Conservation (phyloP, 2,113 vertebrate species). For the Daubentonia madagascariensis region DNA sequence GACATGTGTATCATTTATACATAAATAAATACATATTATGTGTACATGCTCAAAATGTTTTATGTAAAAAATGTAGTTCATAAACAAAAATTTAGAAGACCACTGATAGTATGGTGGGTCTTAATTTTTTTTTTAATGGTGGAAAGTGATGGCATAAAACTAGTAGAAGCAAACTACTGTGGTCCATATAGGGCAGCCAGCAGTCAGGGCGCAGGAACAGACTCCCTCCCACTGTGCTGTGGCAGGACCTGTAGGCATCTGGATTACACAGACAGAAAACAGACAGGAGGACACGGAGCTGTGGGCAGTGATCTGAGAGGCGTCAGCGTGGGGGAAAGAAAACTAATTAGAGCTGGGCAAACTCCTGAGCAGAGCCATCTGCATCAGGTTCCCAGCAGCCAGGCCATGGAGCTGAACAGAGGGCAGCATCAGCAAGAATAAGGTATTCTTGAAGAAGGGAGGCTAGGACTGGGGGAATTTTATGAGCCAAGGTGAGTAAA, state of each 20-base stretch:
- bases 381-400: neutral
- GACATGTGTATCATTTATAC: neutral
- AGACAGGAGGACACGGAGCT: neutral
- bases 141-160: neutral
- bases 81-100: neutral
- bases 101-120: neutral
- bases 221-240: too few relatives aligned
- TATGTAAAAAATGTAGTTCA: neutral
- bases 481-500: neutral
- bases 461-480: neutral
- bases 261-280: neutral
- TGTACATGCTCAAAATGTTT: neutral
- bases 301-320: neutral
- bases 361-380: neutral
- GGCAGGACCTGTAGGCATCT: neutral
- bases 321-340: neutral
- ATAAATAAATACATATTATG: neutral
- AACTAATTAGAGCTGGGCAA: neutral
- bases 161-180: neutral
- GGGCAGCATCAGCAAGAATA: neutral
- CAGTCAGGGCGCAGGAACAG: too few relatives aligned
- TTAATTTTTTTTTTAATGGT: neutral
- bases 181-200: accelerated
- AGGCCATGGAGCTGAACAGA: neutral
- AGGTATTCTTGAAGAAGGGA: neutral